Evolutionary conservation across 2,113 vertebrate genomes (phyloP).

Genomic region (Lasiurus cinereus): DNA sequence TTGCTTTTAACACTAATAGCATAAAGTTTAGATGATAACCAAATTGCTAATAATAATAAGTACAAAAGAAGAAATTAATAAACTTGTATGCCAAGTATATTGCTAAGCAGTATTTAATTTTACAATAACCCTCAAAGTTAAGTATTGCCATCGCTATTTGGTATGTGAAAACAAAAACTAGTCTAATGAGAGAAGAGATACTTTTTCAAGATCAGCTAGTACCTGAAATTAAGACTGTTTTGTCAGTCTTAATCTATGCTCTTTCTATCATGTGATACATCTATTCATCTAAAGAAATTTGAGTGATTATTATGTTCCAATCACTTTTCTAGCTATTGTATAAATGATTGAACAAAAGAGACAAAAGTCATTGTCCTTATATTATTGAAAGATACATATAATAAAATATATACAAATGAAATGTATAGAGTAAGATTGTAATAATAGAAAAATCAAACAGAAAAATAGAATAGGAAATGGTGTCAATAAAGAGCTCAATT

Average conservation of each 20-base stretch:
- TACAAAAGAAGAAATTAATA: background rate
- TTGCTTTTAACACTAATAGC: background rate
- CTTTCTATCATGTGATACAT: background rate
- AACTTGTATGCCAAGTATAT: background rate
- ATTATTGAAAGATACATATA: background rate
- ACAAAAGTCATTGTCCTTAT: background rate
- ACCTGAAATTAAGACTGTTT: background rate
- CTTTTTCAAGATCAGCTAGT: background rate
- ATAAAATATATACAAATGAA: background rate
- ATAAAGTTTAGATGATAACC: background rate
- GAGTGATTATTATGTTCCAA: background rate
- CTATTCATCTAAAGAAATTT: background rate
- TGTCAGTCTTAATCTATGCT: background rate
- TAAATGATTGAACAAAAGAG: background rate
- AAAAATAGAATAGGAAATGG: background rate
- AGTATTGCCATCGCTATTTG: background rate
- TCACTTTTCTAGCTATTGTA: background rate
- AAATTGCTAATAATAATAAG: background rate
- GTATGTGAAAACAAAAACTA: background rate
- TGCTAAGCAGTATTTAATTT: background rate
- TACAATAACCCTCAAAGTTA: background rate
- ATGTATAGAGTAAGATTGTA: background rate
- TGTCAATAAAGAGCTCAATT: background rate
- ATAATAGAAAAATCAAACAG: background rate
- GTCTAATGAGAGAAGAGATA: background rate